Base-by-base conservation (phyloP, 2,888 invertebrate species). In the Clepsis dumicolana region DNA sequence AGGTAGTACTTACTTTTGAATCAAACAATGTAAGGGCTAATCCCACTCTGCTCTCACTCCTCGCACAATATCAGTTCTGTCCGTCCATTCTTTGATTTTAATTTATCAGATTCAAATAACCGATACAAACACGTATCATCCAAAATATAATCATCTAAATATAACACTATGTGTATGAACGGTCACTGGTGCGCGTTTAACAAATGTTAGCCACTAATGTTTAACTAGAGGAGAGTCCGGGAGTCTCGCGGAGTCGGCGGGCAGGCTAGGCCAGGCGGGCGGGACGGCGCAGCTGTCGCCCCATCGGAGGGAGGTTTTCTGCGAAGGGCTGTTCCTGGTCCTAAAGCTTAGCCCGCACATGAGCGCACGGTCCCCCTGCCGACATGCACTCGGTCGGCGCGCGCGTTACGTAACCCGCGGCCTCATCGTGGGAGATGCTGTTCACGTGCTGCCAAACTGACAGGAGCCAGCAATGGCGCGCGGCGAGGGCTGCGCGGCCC, bases 261-360 rank as follows among this genome's bases (percentile, higher is more conserved):
- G 32, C 48, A 41, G 52, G 35, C 60, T 57, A 56, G 54, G 60
- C 67, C 41, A 44, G 73, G 70, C 67, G 71, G 65, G 68, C 70
- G 71, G 70, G 50, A 72, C 71, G 64, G 70, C 74, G 82, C 98
- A 98, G 94, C 97, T 97, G 95, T 98, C 98, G 93, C 98, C 98
- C 98, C 98, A 98, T 94, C 98, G 96, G 87, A 98, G 96, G 94
- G 98, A 98, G 94, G 98, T 98, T 96, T 98, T 98, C 95, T 98
- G 98, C 94, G 98, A 98, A 95, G 98, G 98, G 95, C 97, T 98
- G 95, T 98, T 98, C 94, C 98, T 97, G 93, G 98, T 98, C 95
- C 96, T 98, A 96, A 98, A 98, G 94, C 96, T 97, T 96, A 97
- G 96, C 95, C 97, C 97, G 95, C 97, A 97, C 98, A 98, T 98